Conservation (phyloP, 2,888 invertebrate genomes). For the Hyles lineata region DNA sequence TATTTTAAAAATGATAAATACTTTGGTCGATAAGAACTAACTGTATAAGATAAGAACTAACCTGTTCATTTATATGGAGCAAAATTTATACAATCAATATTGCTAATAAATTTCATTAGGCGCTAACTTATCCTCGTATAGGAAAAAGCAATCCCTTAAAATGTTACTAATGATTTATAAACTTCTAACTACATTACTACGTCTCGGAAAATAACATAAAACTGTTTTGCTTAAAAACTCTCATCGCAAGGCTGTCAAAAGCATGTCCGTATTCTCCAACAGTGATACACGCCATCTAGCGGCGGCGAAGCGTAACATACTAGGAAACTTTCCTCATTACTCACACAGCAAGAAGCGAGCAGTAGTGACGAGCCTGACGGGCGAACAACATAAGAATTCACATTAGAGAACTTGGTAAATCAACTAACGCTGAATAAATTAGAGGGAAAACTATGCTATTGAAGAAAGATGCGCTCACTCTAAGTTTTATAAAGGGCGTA, state of each 20-base stretch:
- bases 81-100: no score
- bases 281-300: conserved; percentile 26
- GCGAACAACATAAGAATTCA: conserved; percentile 31
- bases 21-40: no score
- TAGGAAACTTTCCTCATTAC: conserved; percentile 33
- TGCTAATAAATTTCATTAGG: no score
- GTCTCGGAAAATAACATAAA: no score
- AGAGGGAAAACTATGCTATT: conserved; percentile 45
- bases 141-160: no score
- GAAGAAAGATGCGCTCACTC: conserved; percentile 30
- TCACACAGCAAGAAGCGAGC: conserved; percentile 11
- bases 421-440: conserved; percentile 39
- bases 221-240: not conserved
- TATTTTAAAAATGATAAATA: no score
- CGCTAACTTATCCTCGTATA: no score
- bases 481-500: conserved; percentile 17
- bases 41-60: no score
- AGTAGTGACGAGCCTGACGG: conserved; percentile 13
- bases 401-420: conserved; percentile 32
- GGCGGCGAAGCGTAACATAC: not conserved
- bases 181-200: no score
- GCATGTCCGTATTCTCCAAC: not conserved
- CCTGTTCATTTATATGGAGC: no score
- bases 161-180: no score
- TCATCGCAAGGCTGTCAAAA: not conserved